Conservation (phyloP, 2,113 vertebrate species). For the Bos indicus region DNA sequence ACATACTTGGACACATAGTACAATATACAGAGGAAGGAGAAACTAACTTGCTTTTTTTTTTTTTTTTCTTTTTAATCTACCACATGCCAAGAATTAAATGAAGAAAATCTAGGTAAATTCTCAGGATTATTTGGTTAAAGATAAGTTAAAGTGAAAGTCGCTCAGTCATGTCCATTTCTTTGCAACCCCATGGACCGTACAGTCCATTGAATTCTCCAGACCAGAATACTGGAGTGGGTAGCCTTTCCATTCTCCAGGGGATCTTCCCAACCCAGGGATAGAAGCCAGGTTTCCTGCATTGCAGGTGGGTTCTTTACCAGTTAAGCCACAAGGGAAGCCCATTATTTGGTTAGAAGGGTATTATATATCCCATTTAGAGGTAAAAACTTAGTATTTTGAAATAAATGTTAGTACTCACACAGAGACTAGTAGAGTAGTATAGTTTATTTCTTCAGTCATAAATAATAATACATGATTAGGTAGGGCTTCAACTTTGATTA, state of each 20-base stretch:
- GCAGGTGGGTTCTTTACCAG: not conserved
- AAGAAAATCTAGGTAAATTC: not conserved
- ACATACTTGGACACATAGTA: not conserved
- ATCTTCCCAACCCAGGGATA: not conserved
- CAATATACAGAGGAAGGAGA: not conserved
- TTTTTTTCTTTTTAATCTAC: not conserved
- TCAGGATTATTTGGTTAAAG: not conserved
- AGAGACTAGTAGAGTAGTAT: not conserved
- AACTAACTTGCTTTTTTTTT: not conserved
- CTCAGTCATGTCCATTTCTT: fast-evolving
- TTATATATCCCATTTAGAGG: not conserved
- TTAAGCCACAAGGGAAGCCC: not conserved
- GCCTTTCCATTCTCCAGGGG: not conserved
- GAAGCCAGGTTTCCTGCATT: not conserved
- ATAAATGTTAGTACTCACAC: not conserved
- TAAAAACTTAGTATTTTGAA: not conserved
- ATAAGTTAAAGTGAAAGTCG: not conserved
- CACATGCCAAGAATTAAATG: not conserved
- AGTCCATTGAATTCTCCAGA: not conserved
- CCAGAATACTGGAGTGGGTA: not conserved
- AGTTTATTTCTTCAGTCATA: not conserved
- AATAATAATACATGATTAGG: not conserved
- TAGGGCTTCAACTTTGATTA: not conserved
- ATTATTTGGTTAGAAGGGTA: not conserved
- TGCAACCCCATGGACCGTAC: not conserved